A percentile compares a stretch with the other conserved stretches of the same genome.
These are phyloP conservation scores for Philhelius pedissequus DNA, from an alignment of 2,888 invertebrate species.

Conservation along the genomic window DNA sequence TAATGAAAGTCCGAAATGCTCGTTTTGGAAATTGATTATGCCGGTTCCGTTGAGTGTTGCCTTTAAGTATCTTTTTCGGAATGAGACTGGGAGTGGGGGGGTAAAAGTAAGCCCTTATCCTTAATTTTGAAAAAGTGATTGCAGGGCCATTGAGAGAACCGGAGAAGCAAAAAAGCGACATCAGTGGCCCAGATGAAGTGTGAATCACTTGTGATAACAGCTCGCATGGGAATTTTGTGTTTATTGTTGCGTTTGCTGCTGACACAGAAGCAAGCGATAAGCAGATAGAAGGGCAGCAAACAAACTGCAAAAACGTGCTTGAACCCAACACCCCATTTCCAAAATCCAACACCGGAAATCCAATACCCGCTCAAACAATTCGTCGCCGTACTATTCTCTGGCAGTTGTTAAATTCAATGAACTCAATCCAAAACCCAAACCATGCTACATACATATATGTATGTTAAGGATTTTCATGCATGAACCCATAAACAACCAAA, in stretches of 20 bases:
- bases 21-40: slow-evolving; percentile 36
- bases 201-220: slow-evolving; percentile 56
- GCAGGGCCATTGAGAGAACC: neutral
- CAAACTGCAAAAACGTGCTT: slow-evolving; percentile 51
- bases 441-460: too few species aligned
- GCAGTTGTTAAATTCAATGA: slow-evolving; percentile 38
- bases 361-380: neutral
- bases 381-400: neutral
- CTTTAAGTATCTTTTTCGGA: too few species aligned
- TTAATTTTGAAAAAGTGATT: neutral
- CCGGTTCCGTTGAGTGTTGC: slow-evolving; percentile 19
- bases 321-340: neutral
- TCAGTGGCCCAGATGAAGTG: slow-evolving; percentile 37
- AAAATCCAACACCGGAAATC: neutral
- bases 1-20: neutral
- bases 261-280: slow-evolving; percentile 34
- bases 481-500: slow-evolving; percentile 32
- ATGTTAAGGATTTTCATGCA: neutral
- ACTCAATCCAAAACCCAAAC: slow-evolving; percentile 31
- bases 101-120: neutral
- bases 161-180: neutral
- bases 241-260: slow-evolving; percentile 39
- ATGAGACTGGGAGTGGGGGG: neutral
- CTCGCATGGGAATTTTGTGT: slow-evolving; percentile 37
- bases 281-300: slow-evolving; percentile 46